These are phyloP conservation scores for Oxyruncus cristatus DNA, from an alignment of 2,113 vertebrate genomes.

Conservation along the genomic window DNA sequence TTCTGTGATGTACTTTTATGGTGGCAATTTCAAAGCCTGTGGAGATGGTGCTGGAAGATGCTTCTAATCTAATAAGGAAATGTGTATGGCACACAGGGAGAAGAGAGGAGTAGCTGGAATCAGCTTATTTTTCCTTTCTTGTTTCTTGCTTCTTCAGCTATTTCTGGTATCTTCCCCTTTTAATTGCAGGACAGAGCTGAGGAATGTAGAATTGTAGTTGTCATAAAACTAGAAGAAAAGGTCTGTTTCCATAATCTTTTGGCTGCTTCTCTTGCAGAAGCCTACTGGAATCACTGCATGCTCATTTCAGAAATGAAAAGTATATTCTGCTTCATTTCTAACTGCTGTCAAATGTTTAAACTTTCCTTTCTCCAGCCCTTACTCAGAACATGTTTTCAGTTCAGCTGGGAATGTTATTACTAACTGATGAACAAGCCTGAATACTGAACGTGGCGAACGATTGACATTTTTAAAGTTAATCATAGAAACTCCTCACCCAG, in stretches of 20 bases:
- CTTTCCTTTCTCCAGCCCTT: background rate
- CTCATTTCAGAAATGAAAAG: conserved; percentile 17
- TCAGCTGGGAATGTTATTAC: conserved; percentile 20
- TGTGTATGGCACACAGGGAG: background rate
- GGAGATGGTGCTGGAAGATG: background rate
- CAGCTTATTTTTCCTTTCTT: conserved; percentile 30
- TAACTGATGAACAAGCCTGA: conserved; percentile 60
- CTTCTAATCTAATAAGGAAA: conserved; percentile 31
- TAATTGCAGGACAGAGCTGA: background rate
- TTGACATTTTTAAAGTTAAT: conserved; percentile 51
- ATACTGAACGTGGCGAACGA: background rate
- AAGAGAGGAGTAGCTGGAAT: background rate
- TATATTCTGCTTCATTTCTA: conserved; percentile 13
- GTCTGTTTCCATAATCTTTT: background rate
- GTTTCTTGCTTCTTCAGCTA: conserved; percentile 18
- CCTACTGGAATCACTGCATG: background rate
- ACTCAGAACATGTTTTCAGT: conserved; percentile 13
- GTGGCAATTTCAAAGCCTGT: conserved; percentile 53
- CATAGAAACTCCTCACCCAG: conserved; percentile 43
- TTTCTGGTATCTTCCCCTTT: conserved; percentile 8
- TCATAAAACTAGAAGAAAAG: conserved; percentile 39
- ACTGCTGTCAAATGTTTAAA: conserved; percentile 16
- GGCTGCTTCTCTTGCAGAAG: background rate
- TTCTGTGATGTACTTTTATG: conserved; percentile 40
- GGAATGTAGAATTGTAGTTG: background rate